Conservation (phyloP, 2,797 vertebrate species). For the Lagodon rhomboides region DNA sequence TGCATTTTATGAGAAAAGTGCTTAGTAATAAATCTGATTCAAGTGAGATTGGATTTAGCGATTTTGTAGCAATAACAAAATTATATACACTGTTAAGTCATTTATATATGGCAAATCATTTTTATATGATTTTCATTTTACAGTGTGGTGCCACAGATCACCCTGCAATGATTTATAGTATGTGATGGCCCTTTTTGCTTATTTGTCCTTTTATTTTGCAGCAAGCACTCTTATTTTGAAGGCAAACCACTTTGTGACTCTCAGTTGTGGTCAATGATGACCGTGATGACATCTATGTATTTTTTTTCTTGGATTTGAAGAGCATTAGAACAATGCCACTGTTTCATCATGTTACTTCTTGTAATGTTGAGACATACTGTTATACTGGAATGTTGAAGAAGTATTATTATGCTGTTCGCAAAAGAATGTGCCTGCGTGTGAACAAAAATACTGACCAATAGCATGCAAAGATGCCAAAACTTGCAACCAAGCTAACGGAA, state of each 20-base stretch:
- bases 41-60: background rate
- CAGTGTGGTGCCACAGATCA: background rate
- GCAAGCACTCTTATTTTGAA: background rate
- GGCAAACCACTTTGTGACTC: slow-evolving; percentile 5
- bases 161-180: background rate
- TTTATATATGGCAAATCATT: no score
- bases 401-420: background rate
- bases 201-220: slow-evolving; percentile 19
- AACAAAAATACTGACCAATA: background rate
- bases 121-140: background rate
- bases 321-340: background rate
- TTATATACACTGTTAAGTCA: no score
- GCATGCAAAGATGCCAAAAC: background rate
- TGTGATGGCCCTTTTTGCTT: background rate
- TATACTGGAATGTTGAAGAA: background rate
- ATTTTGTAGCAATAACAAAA: background rate
- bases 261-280: background rate
- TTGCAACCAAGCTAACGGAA: no score
- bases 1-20: background rate
- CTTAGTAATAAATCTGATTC: background rate
- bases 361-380: background rate
- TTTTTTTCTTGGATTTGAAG: background rate
- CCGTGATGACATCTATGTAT: background rate
- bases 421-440: background rate
- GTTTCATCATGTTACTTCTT: background rate